Base-by-base conservation (phyloP, 2,888 invertebrate species). In the Boloria euphrosyne region DNA sequence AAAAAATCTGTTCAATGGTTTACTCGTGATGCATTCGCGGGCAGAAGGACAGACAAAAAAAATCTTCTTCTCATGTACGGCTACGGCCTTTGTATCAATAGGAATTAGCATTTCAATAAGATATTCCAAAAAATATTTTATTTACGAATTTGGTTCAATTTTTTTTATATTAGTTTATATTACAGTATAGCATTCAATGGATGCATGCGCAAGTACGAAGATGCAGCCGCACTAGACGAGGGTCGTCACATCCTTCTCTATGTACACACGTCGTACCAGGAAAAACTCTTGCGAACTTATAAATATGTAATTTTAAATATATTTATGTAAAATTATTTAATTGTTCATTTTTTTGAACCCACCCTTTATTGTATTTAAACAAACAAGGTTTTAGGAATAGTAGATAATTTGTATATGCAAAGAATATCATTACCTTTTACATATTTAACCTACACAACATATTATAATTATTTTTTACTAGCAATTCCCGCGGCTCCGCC, bases 231-330 rank as follows among this genome's bases (percentile, higher is more conserved):
- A 64, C 74, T 74, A 80, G 78, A 78, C 78, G 82, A 83, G 80
- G 85, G 87, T 83, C 84, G 71, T 79, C 76, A 83, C 81, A 89
- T 89, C 89, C 90, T 87, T 78, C 76, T 73, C 78, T 79, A 79
- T 78, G 78, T 22, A 16, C n/a, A n/a, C n/a, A n/a, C 73, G 75
- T 75, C 31, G 71, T 65, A 82, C 76, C 80, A 85, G 85, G 85
- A 88, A 88, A 84, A 77, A 73, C 77, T 75, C 72, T 72, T 72
- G 78, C 74, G 68, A 71, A 62, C 65, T 71, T 53, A 66, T 67
- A 69, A 68, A 64, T 67, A 66, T 68, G 62, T 58, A 57, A 59
- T 51, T 61, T 62, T 64, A 51, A 13, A 18, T 49, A 58, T 51
- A 65, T n/a, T 47, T 53, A 13, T 49, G 5, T 22, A 31, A 47